A percentile compares a stretch with the other conserved stretches of the same genome.
Evolutionary conservation across 2,797 vertebrate species (phyloP).

Genomic region (Myoxocephalus aenaeus): DNA sequence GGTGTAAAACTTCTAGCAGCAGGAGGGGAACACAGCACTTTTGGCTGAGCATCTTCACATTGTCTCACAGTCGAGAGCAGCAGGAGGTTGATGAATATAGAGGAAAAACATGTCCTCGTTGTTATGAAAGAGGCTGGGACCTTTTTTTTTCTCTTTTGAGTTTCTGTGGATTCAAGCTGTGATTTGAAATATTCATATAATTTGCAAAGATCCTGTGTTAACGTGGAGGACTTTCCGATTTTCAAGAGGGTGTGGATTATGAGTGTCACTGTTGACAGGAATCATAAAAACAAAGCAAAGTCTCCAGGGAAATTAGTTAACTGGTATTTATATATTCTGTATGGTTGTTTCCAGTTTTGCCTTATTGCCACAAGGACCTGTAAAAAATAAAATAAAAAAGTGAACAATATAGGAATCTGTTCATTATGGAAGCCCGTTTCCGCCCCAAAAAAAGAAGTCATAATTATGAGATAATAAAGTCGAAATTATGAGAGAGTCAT

Average conservation of each 20-base stretch:
- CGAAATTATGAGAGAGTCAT: too few species aligned
- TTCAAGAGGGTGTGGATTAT: slow-evolving; percentile 9
- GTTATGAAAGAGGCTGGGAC: slow-evolving; percentile 59
- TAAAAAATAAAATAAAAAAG: too few species aligned
- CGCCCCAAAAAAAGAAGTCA: too few species aligned
- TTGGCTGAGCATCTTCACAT: slow-evolving; percentile 65
- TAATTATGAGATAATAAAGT: too few species aligned
- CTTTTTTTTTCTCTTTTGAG: slow-evolving; percentile 22
- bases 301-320: slow-evolving; percentile 36
- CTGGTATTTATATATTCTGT: slow-evolving; percentile 39
- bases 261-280: slow-evolving; percentile 30
- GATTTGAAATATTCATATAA: slow-evolving; percentile 70
- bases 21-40: slow-evolving; percentile 64
- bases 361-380: slow-evolving; percentile 46
- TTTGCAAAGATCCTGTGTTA: slow-evolving; percentile 48
- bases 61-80: slow-evolving; percentile 62
- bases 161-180: slow-evolving; percentile 64
- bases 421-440: neutral
- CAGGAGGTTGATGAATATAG: slow-evolving; percentile 74
- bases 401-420: slow-evolving; percentile 29
- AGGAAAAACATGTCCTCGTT: slow-evolving; percentile 62
- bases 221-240: slow-evolving; percentile 42
- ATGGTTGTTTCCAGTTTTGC: slow-evolving; percentile 58
- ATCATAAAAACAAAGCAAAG: slow-evolving; percentile 32
- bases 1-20: slow-evolving; percentile 73